Base-by-base conservation (phyloP, 2,888 invertebrate species). In the Eupithecia tripunctaria region DNA sequence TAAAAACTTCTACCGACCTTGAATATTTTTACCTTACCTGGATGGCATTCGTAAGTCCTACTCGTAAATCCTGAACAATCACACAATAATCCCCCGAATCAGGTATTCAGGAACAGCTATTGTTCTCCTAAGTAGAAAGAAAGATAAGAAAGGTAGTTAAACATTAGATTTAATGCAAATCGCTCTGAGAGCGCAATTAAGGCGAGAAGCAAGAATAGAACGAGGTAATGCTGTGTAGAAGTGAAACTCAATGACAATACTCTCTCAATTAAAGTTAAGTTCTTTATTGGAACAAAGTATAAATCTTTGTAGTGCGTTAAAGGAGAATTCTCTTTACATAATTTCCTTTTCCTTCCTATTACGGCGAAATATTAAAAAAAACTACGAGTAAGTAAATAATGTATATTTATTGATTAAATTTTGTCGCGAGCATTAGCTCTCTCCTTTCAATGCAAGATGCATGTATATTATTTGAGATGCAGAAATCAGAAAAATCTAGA, bases 111-210 rank as follows among this genome's bases (percentile, higher is more conserved):
- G 36, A 70, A 29, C 60, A 29, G 27, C 38, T 38, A 32, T 64
- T 64, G 36, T 64, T 38, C 21, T 64, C 21, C 38, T 64, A 64
- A 64, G 66, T n/a, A 71, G 59, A 72, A 75, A 68, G 36, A 67
- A 70, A 74, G 72, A 70, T 69, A 74, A 70, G 74, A 59, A 56
- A 63, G 67, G 73, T 75, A 74, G 69, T 74, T 72, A 69, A 75
- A 75, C 74, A 73, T 66, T 73, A 78, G 76, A 78, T 76, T 77
- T 64, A 75, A 78, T 77, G 76, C 76, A 78, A 78, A 80, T 77
- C 74, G 74, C 67, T 74, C 72, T 38, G 64, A 60, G 67, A 70
- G 76, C 76, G 78, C 78, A 80, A 80, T 80, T 76, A 80, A 72
- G 70, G 76, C 70, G 25, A 27, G n/a, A 38, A 47, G 36, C 15